Percentiles rank a stretch among this genome's conserved stretches.
Evolutionary conservation across 2,797 vertebrate genomes (phyloP).

Genomic region (Falco naumanni): DNA sequence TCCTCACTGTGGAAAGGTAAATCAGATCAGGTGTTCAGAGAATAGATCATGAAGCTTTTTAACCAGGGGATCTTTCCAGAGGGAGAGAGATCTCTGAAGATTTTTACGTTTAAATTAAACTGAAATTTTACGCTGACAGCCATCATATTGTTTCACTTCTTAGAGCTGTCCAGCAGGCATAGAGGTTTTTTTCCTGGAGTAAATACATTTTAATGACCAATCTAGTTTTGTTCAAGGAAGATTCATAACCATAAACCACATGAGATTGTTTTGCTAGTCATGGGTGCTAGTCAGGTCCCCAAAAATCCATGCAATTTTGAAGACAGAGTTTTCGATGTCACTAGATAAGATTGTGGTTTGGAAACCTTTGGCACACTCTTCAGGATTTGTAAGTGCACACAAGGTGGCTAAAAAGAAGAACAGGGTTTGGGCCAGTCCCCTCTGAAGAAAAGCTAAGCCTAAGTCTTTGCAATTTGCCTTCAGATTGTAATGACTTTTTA

Average conservation of each 20-base stretch:
- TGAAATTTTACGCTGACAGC: not conserved
- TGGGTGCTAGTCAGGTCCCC: not conserved
- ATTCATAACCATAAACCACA: not conserved
- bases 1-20: not conserved
- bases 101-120: not conserved
- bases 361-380: not conserved
- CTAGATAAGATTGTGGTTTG: not conserved
- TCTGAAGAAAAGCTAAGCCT: not conserved
- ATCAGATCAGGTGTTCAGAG: not conserved
- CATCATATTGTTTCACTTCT: not conserved
- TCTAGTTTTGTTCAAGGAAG: not conserved
- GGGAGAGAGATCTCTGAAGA: not conserved
- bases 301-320: not conserved
- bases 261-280: not conserved
- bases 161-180: not conserved
- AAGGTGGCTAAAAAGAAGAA: not conserved
- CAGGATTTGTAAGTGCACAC: not conserved
- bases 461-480: not conserved
- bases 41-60: not conserved
- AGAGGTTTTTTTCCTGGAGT: not conserved
- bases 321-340: not conserved
- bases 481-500: not conserved
- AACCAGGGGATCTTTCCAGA: not conserved
- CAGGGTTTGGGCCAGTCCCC: not conserved
- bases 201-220: not conserved